Conservation (phyloP, 2,888 invertebrate species). For the Metacarcinus magister region DNA sequence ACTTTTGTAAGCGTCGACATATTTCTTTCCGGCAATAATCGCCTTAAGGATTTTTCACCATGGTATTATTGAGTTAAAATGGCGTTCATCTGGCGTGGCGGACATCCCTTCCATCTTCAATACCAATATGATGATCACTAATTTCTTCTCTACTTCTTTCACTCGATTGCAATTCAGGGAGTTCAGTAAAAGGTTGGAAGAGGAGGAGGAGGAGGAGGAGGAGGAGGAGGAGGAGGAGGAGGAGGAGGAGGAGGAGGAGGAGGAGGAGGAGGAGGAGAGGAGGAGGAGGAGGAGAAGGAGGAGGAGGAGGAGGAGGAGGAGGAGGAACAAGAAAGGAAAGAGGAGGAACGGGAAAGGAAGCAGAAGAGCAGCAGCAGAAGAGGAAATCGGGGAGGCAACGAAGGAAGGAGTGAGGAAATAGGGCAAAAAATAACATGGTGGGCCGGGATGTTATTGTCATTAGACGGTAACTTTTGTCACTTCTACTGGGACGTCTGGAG, state of each 20-base stretch:
- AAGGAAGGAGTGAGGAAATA: neutral
- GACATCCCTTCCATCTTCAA: neutral
- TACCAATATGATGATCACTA: neutral
- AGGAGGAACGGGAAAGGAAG: no score
- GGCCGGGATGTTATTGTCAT: neutral
- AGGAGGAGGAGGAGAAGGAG: no score
- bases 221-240: neutral
- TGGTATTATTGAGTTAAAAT: neutral
- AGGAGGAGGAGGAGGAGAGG: no score
- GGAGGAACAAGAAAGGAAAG: no score
- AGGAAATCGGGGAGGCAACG: neutral
- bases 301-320: no score
- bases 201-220: neutral
- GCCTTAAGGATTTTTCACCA: neutral
- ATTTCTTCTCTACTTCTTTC: neutral
- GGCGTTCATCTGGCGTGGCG: neutral
- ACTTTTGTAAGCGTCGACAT: neutral
- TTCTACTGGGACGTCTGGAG: neutral
- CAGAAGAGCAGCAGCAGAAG: neutral
- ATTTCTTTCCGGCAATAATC: constrained; percentile 13
- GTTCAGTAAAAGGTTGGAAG: neutral
- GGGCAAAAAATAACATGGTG: neutral
- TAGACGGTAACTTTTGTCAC: neutral
- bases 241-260: neutral
- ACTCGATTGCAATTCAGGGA: neutral